Evolutionary conservation across 1,140 invertebrate genomes (phyloP), one percentile per base, ranked within the genome.

Genomic region (Diorhabda elongata): DNA sequence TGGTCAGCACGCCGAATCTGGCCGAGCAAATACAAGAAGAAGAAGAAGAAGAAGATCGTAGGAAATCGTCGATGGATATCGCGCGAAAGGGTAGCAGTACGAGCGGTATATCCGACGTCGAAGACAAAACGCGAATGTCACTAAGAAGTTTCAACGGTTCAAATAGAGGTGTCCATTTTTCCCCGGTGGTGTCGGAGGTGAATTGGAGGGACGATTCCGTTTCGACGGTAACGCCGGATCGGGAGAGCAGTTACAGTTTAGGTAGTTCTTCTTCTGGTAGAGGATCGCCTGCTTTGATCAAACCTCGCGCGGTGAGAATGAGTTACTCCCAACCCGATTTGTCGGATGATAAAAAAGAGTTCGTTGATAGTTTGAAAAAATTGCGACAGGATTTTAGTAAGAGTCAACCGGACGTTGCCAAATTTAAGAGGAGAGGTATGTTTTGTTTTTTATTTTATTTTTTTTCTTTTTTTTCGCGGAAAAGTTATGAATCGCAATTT

Each of bases 181-280:
- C 87, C 74, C 89, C 89, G 1, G 85, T 91, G 45, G 89, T 91
- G 2, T 86, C 87, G 11, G 88, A 91, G 78, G 89, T 91, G 45
- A 90, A 87, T 74, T 91, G 89, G 88, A 83, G 85, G 64, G 88
- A 89, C 69, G 75, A 79, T 61, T 73, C 79, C 60, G 79, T 78
- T 0, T 83, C 82, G 3, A 81, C 80, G 11, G 69, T 67, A 42
- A 74, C 75, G 2, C 71, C 71, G 2, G 77, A 78, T 57, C 71
- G 77, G 9, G 77, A 77, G 42, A 69, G 77, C 63, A 75, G 73
- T 58, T 67, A 71, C 67, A 69, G 68, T 69, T 64, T 79, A 11
- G 69, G 69, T 11, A 71, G 68, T 62, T 73, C 67, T 4, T 73
- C 69, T 26, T 68, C 74, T 42, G 74, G 73, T 58, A 68, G 71